phyloP scores from a whole-genome alignment of 2,888 invertebrate genomes.

The Andrena haemorrhoa region DNA sequence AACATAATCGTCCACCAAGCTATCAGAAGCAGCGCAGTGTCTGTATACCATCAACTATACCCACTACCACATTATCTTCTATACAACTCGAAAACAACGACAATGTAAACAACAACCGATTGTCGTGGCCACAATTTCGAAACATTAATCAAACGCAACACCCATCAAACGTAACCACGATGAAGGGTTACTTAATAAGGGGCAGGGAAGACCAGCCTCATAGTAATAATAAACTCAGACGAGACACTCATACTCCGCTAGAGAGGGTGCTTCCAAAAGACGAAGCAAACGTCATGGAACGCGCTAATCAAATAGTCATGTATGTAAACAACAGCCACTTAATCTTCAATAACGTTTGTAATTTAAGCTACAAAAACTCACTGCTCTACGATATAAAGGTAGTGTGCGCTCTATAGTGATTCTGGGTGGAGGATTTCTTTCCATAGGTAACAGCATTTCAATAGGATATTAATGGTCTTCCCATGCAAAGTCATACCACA shows the following conservation, averaged over 20 bases:
- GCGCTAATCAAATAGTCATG: slow-evolving; percentile 95
- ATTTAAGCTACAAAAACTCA: slow-evolving; percentile 69
- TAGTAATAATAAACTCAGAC: slow-evolving; percentile 84
- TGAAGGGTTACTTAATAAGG: slow-evolving; percentile 79
- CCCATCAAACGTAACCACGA: slow-evolving; percentile 78
- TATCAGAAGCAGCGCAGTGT: slow-evolving; percentile 84
- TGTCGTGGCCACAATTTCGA: slow-evolving; percentile 87
- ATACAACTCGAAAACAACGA: slow-evolving; percentile 86
- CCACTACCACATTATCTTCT: slow-evolving; percentile 81
- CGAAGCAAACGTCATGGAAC: slow-evolving; percentile 93
- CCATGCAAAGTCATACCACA: slow-evolving; percentile 59
- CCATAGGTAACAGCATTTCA: slow-evolving; percentile 68
- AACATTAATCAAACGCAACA: slow-evolving; percentile 83
- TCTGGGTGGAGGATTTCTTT: slow-evolving; percentile 76
- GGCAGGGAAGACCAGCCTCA: slow-evolving; percentile 83
- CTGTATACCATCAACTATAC: slow-evolving; percentile 79
- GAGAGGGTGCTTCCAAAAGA: slow-evolving; percentile 89
- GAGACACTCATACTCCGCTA: slow-evolving; percentile 84
- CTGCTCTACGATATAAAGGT: slow-evolving; percentile 65
- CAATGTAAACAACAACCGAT: slow-evolving; percentile 86
- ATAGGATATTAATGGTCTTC: slow-evolving; percentile 69
- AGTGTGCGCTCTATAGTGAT: slow-evolving; percentile 71
- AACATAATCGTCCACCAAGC: slow-evolving; percentile 83
- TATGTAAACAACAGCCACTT: slow-evolving; percentile 86
- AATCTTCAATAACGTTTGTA: slow-evolving; percentile 68